Percentiles rank a stretch among this genome's conserved stretches.
These are phyloP conservation scores for Diceros bicornis DNA, from an alignment of 2,797 vertebrate species.

Conservation along the genomic window DNA sequence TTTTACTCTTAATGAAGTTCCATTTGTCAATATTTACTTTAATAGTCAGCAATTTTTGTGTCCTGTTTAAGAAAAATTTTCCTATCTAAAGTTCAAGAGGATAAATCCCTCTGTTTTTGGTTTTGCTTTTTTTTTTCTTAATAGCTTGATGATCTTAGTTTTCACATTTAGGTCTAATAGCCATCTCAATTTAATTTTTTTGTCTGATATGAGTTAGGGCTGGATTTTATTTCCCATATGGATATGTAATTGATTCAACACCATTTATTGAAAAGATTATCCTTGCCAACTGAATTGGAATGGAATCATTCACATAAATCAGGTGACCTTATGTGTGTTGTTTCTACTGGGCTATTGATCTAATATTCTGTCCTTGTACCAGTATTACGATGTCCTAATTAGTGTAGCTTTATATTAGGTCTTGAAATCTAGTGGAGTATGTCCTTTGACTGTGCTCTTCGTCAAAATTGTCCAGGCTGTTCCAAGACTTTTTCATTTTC, in stretches of 20 bases:
- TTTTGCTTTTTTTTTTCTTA: not conserved
- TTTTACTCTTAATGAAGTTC: not conserved
- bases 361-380: not conserved
- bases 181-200: not conserved
- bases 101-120: not conserved
- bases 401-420: not conserved
- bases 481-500: not conserved
- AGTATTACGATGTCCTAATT: not conserved
- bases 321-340: not conserved
- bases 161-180: not conserved
- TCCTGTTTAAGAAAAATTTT: not conserved
- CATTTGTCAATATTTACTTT: not conserved
- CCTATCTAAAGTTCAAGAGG: not conserved
- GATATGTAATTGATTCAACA: not conserved
- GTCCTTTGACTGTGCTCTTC: not conserved
- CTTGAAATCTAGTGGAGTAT: not conserved
- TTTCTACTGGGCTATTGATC: not conserved
- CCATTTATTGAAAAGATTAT: constrained; percentile 4
- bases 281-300: not conserved
- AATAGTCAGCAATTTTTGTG: not conserved
- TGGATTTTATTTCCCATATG: not conserved
- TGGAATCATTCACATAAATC: not conserved
- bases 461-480: not conserved
- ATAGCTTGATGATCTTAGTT: not conserved
- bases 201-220: not conserved